These are phyloP conservation scores for Aporrectodea caliginosa DNA, from an alignment of 1,140 invertebrate species.

Conservation along the genomic window DNA sequence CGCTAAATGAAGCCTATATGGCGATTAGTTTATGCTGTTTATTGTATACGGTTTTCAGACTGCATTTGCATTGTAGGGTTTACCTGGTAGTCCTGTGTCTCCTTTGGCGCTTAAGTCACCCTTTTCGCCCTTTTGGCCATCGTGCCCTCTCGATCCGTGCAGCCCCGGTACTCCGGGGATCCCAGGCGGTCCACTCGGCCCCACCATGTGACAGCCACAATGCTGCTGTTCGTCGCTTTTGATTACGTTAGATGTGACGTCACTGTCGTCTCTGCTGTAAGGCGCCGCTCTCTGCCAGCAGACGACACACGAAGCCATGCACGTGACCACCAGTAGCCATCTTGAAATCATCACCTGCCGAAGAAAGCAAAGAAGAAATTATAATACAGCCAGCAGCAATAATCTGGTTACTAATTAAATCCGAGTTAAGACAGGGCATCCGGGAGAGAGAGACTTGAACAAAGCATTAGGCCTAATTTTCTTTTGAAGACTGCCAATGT, in stretches of 20 bases:
- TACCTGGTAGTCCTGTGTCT: slow-evolving; percentile 36
- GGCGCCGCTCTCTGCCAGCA: neutral
- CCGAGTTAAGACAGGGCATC: too few species aligned
- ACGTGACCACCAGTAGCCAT: neutral
- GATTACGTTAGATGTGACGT: neutral
- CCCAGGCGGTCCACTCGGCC: slow-evolving; percentile 39
- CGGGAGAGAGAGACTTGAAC: too few species aligned
- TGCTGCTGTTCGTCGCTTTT: slow-evolving; percentile 4
- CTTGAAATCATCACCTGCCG: neutral
- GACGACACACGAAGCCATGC: neutral
- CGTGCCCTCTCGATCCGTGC: slow-evolving; percentile 40
- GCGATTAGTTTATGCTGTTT: too few species aligned
- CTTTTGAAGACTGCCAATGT: too few species aligned
- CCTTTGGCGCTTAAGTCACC: slow-evolving; percentile 41
- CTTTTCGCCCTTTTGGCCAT: slow-evolving; percentile 40
- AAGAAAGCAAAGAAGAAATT: too few species aligned
- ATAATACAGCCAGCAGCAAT: too few species aligned
- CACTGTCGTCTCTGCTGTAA: neutral
- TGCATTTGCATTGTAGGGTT: too few species aligned
- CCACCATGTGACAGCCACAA: slow-evolving; percentile 33
- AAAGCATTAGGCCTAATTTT: too few species aligned
- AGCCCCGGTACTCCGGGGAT: slow-evolving; percentile 42
- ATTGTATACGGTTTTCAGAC: too few species aligned
- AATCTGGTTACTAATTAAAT: too few species aligned
- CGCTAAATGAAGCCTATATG: too few species aligned